Percentiles rank a stretch among this genome's conserved stretches.
phyloP scores from a whole-genome alignment of 1,140 invertebrate genomes.

The Drosophila navojoa region DNA sequence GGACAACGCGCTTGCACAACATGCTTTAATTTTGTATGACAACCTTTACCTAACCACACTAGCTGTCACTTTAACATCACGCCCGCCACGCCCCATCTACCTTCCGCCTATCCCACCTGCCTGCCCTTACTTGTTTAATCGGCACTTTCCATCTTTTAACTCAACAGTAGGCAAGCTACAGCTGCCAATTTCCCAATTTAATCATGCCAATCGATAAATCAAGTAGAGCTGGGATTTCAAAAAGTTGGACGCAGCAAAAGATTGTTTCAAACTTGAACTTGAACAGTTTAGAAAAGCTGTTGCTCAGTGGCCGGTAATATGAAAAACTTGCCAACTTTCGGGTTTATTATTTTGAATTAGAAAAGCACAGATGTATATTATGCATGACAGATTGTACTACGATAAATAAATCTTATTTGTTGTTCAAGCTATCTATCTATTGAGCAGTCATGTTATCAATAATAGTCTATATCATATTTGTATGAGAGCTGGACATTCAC shows the following conservation, averaged over 20 bases:
- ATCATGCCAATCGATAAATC: not conserved
- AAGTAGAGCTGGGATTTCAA: not conserved
- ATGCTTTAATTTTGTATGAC: constrained; percentile 56
- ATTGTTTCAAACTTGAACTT: too few species aligned
- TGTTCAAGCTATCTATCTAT: too few species aligned
- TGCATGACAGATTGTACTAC: too few species aligned
- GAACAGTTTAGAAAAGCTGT: too few species aligned
- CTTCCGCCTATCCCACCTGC: not conserved
- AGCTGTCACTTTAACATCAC: constrained; percentile 37
- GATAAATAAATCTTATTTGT: too few species aligned
- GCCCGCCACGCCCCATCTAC: not conserved
- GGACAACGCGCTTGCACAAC: constrained; percentile 52
- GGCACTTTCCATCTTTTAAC: constrained; percentile 62
- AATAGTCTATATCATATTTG: too few species aligned
- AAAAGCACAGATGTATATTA: too few species aligned
- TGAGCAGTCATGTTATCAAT: too few species aligned
- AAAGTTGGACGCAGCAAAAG: not conserved
- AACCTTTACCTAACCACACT: constrained; percentile 28
- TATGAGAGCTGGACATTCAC: too few species aligned
- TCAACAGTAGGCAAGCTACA: constrained; percentile 13
- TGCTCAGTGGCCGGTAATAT: too few species aligned
- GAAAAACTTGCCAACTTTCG: too few species aligned
- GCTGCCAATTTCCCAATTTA: not conserved
- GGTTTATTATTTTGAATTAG: too few species aligned
- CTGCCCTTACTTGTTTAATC: constrained; percentile 41